These are phyloP conservation scores for Agrenia bidenticulata DNA, from an alignment of 2,888 invertebrate species.

Conservation along the genomic window DNA sequence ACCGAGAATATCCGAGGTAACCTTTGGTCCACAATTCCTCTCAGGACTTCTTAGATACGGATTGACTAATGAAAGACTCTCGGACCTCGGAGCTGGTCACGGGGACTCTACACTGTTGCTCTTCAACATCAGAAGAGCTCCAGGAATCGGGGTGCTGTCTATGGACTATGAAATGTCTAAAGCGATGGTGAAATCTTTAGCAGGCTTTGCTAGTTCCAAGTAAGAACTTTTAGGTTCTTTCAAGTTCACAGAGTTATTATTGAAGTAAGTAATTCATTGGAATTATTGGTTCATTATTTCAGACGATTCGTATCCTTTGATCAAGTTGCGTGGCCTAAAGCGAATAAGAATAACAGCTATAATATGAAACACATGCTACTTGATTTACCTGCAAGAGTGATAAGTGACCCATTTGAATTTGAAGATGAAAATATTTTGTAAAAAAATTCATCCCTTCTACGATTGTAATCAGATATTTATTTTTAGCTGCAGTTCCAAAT, in stretches of 20 bases:
- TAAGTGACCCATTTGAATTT: slow-evolving; percentile 33
- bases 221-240: no score
- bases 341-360: slow-evolving; percentile 1
- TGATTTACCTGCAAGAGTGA: slow-evolving; percentile 16
- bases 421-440: no score
- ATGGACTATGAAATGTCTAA: slow-evolving; percentile 23
- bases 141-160: slow-evolving; percentile 17
- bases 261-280: no score
- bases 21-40: not conserved
- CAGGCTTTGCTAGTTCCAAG: slow-evolving; percentile 18
- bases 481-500: no score
- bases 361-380: slow-evolving; percentile 25
- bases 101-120: slow-evolving; percentile 2
- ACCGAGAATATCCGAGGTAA: not conserved
- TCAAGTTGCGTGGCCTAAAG: slow-evolving; percentile 11
- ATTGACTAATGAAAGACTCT: slow-evolving; percentile 1
- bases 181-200: slow-evolving; percentile 17
- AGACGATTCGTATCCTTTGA: slow-evolving; percentile 3
- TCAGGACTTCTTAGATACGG: not conserved
- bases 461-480: no score
- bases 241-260: no score
- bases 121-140: slow-evolving; percentile 16
- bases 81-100: slow-evolving; percentile 13
- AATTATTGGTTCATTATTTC: no score
- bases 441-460: no score